phyloP scores from a whole-genome alignment of 2,797 vertebrate species.

The Pantherophis alleghaniensis region DNA sequence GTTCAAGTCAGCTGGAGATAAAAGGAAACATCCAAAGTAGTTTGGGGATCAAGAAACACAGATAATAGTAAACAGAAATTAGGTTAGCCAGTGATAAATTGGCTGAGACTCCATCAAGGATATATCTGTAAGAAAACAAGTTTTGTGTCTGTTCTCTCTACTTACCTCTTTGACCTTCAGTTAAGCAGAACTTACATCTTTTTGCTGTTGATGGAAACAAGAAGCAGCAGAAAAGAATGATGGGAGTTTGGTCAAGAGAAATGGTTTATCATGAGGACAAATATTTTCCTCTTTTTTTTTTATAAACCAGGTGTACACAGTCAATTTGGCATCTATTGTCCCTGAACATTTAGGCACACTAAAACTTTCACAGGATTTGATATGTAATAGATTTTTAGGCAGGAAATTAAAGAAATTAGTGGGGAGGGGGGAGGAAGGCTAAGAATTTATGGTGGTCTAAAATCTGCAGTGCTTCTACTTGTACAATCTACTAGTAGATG shows the following conservation, averaged over 20 bases:
- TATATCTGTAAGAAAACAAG: rapidly evolving
- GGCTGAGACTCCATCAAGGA: not conserved
- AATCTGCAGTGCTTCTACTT: slow-evolving; percentile 58
- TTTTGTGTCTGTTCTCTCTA: not conserved
- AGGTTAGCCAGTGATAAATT: slow-evolving; percentile 7
- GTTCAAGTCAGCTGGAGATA: not conserved
- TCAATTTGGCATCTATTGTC: not conserved
- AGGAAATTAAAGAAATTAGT: slow-evolving; percentile 24
- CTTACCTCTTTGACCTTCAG: not conserved
- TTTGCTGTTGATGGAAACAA: not conserved
- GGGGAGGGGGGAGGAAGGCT: not conserved
- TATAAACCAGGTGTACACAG: rapidly evolving
- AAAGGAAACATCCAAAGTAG: not conserved
- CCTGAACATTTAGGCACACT: not conserved
- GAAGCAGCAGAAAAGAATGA: not conserved
- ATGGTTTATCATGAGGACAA: rapidly evolving
- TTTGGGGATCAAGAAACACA: not conserved
- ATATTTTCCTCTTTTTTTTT: rapidly evolving
- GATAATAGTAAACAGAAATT: not conserved
- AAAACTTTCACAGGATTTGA: slow-evolving; percentile 20
- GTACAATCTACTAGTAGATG: slow-evolving; percentile 64
- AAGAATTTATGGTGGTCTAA: slow-evolving; percentile 55
- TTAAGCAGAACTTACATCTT: not conserved
- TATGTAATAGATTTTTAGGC: slow-evolving; percentile 3
- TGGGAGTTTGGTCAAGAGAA: rapidly evolving